Percentiles rank a stretch among this genome's conserved stretches.
phyloP scores from a whole-genome alignment of 2,888 invertebrate genomes.

The Hetaerina titia region DNA sequence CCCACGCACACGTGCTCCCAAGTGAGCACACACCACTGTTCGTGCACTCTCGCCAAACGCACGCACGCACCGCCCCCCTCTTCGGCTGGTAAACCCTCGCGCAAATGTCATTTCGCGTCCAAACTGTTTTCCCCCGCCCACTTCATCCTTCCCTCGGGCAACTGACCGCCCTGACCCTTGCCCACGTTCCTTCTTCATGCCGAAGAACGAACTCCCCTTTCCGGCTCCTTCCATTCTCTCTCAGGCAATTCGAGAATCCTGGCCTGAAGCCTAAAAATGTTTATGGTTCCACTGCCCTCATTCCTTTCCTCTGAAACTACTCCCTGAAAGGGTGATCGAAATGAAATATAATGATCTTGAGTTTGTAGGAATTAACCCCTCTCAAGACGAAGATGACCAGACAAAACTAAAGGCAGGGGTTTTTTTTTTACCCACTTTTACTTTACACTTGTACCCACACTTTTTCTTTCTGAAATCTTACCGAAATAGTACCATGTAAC shows the following conservation, averaged over 20 bases:
- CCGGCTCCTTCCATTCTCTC: background rate
- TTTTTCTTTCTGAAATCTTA: no score
- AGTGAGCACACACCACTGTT: background rate
- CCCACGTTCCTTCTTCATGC: no score
- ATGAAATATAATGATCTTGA: background rate
- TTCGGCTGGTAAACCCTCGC: background rate
- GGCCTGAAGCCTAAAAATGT: background rate
- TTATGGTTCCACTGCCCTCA: background rate
- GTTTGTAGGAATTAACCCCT: background rate
- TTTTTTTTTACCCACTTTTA: no score
- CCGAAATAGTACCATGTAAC: no score
- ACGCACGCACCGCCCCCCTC: background rate
- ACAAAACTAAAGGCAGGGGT: background rate
- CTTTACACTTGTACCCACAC: no score
- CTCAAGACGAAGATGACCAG: background rate
- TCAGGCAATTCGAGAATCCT: background rate
- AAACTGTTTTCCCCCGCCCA: conserved; percentile 29
- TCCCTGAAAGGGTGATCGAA: no score
- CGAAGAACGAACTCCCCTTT: background rate
- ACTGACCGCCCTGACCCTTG: no score
- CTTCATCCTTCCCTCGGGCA: background rate
- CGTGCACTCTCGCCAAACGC: background rate
- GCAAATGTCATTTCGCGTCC: conserved; percentile 36
- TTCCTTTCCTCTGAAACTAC: background rate
- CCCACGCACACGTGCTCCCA: background rate